Conservation (phyloP, 2,113 vertebrate species). For the Microcebus jonahi region DNA sequence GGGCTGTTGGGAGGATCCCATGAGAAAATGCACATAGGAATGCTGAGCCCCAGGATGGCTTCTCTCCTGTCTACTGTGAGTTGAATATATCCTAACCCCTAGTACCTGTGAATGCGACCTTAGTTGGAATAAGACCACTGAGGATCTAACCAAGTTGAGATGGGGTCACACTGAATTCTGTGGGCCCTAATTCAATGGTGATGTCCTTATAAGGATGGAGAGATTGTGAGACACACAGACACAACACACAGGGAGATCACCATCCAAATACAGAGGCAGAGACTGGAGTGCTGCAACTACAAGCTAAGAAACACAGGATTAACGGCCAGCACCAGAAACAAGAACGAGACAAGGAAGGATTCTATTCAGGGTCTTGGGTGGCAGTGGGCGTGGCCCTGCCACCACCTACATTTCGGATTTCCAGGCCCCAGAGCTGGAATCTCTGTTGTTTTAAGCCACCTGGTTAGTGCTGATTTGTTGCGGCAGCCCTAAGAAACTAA, state of each 20-base stretch:
- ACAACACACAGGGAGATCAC: neutral
- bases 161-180: neutral
- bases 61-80: neutral
- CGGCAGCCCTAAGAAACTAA: neutral
- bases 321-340: neutral
- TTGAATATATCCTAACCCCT: neutral
- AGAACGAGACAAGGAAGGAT: neutral
- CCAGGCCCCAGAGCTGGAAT: neutral
- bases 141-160: neutral
- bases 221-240: neutral
- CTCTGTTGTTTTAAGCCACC: no score
- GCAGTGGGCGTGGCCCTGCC: accelerated
- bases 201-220: neutral
- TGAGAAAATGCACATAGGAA: neutral
- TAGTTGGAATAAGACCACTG: neutral
- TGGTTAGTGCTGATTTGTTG: no score
- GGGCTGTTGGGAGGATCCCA: neutral
- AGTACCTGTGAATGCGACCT: neutral
- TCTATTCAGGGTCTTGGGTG: neutral
- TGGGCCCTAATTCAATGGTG: neutral
- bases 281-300: neutral
- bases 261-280: neutral
- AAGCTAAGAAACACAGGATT: neutral
- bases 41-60: no score
- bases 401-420: no score